These are phyloP conservation scores for Zosterops lateralis DNA, from an alignment of 2,113 vertebrate species.

Conservation along the genomic window DNA sequence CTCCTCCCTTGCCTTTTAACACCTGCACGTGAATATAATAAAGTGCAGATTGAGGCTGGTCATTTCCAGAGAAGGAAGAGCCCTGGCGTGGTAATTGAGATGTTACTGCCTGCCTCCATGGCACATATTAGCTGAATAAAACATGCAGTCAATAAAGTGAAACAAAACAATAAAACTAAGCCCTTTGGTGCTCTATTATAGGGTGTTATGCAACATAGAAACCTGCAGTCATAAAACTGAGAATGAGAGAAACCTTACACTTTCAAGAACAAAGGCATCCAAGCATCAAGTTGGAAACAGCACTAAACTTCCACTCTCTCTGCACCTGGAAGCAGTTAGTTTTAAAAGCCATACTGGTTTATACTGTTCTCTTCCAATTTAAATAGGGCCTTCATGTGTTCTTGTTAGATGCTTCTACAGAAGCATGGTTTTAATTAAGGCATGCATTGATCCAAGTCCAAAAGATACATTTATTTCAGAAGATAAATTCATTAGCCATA, in stretches of 20 bases:
- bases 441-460: conserved; percentile 49
- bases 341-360: conserved; percentile 63
- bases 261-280: conserved; percentile 72
- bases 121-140: conserved; percentile 73
- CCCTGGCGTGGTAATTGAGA: conserved; percentile 50
- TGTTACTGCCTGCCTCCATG: conserved; percentile 50
- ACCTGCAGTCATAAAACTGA: conserved; percentile 70
- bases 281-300: conserved; percentile 40
- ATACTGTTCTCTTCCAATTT: conserved; percentile 44
- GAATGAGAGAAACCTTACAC: conserved; percentile 67
- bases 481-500: conserved; percentile 50
- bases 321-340: conserved; percentile 81
- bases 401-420: conserved; percentile 44
- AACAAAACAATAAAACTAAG: conserved; percentile 72
- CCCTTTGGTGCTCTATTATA: conserved; percentile 69
- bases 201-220: conserved; percentile 68
- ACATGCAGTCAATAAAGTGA: conserved; percentile 72
- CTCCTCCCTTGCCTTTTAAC: conserved; percentile 36
- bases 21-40: conserved; percentile 61
- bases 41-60: conserved; percentile 17
- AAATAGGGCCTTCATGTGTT: conserved; percentile 51
- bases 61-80: conserved; percentile 41
- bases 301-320: conserved; percentile 18
- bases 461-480: conserved; percentile 59
- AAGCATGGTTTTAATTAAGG: conserved; percentile 71